Base-by-base conservation (phyloP, 2,888 invertebrate genomes). In the Drosophila greeni region DNA sequence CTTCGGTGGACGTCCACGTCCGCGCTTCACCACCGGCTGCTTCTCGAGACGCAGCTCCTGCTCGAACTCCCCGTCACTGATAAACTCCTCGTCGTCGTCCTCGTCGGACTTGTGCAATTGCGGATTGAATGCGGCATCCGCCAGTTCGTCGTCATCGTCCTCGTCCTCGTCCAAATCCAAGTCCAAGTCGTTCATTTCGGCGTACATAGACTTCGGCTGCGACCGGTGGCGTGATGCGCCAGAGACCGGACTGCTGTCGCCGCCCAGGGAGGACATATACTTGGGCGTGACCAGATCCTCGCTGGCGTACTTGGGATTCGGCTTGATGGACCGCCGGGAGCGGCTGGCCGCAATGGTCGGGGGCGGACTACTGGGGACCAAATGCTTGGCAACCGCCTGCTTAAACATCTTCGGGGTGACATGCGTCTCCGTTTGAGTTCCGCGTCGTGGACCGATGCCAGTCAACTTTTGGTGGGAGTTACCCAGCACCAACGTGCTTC, bases 301-400 rank as follows among this genome's bases (percentile, higher is more conserved):
- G 72, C 88, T 88, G 8, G 85, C 75, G 66, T 89, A 89, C 69
- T 87, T 89, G 0, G 88, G 89, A 85, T 89, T 89, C 39, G 89
- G 89, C 66, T 89, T 89, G 16, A 89, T 89, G 11, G 89, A 88
- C 34, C 89, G 86, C 52, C 87, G 77, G 2, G 89, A 84, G 14
- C 89, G 82, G 24, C 86, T 88, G 1, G 88, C 86, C 1, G 87
- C 88, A 66, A 87, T 85, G 20, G 87, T 88, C 8, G 85, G 84
- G 24, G 83, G 74, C 14, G 79, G 75, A 9, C 80, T 67, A 5
- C 77, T 66, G 2, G 59, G 52, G n/a, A 57, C 11, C 24, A 56
- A 20, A 14, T 52, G 34, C 52, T 68, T 76, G 8, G 26, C 20
- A 2, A 20, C 34, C 34, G 48, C 4, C 57, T 70, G 72, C 49